Percentiles rank a stretch among this genome's conserved stretches.
Conservation (phyloP, 2,113 vertebrate genomes). For the Micronisus gabar region DNA sequence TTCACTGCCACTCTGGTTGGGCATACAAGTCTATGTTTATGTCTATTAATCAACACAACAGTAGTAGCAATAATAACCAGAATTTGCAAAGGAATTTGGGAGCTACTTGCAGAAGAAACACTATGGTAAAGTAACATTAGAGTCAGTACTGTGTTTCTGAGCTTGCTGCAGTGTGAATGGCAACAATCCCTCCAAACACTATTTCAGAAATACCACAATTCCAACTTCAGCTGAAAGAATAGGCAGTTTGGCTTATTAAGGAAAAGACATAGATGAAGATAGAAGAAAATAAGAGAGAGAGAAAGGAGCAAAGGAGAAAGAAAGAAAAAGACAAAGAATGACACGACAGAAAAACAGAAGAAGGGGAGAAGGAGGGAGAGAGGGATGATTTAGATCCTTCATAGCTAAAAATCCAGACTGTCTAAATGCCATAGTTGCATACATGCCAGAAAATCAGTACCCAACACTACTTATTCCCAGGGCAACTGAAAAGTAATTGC, state of each 20-base stretch:
- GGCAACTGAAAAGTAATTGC: neutral
- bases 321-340: neutral
- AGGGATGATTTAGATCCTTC: neutral
- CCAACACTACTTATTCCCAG: neutral
- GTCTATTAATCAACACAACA: neutral
- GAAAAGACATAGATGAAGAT: rapidly evolving
- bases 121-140: neutral
- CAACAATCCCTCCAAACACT: neutral
- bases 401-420: neutral
- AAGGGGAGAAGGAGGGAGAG: rapidly evolving
- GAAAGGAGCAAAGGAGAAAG: neutral
- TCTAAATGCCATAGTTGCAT: neutral
- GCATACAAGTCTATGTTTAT: neutral
- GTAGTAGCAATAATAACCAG: neutral
- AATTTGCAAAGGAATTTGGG: neutral
- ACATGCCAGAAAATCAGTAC: neutral
- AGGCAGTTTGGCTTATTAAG: neutral
- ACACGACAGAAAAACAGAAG: rapidly evolving
- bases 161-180: neutral
- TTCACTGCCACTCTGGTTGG: neutral
- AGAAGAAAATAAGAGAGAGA: neutral
- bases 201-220: neutral
- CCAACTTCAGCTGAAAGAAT: neutral
- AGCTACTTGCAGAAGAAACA: neutral
- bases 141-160: neutral